Base-by-base conservation (phyloP, 2,113 vertebrate genomes). In the Sinocyclocheilus anshuiensis region DNA sequence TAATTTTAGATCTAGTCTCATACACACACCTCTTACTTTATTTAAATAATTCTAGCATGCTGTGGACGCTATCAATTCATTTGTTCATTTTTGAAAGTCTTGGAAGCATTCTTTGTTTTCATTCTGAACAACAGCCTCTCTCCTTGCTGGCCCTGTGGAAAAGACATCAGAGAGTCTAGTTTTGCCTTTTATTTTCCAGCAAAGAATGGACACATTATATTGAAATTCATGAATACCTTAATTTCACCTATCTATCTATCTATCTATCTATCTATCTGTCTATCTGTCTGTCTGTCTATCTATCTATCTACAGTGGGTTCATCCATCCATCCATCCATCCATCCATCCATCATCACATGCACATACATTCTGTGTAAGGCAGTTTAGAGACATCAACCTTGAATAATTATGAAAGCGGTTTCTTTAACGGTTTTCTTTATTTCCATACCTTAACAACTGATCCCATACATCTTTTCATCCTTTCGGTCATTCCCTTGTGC, bases 381-480 rank as follows among this genome's bases (percentile, higher is more conserved):
- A 65, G 39, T 50, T 76, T 39, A 50, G 77, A 83, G 16, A 57
- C 42, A 76, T 78, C 59, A 72, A 42, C 72, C 86, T 82, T 87
- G 59, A 61, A 50, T 9, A 33, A 33, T 33, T 71, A 71, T 69
- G n/a, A 50, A 33, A 33, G n/a, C 53, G 53, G 22, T 36, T 78
- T 15, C 48, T 75, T 83, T 84, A 53, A 24, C 65, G 65, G 29
- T 33, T 33, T 33, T 33, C 29, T 33, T 33, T 33, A n/a, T 81
- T 71, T 20, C 33, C 33, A 42, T 15, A 26, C 4, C 36, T 26
- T 7, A n/a, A 67, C 55, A 85, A 55, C 6, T 42, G 39, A 53
- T 69, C 15, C 3, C 6, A 36, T 24, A 29, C 6, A 79, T 61
- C 6, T 79, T 4, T 36, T 79, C 6, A 79, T 61, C 6, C 61